These are phyloP conservation scores for Tyrophagus putrescentiae DNA, from an alignment of 1,140 invertebrate genomes.

Conservation along the genomic window DNA sequence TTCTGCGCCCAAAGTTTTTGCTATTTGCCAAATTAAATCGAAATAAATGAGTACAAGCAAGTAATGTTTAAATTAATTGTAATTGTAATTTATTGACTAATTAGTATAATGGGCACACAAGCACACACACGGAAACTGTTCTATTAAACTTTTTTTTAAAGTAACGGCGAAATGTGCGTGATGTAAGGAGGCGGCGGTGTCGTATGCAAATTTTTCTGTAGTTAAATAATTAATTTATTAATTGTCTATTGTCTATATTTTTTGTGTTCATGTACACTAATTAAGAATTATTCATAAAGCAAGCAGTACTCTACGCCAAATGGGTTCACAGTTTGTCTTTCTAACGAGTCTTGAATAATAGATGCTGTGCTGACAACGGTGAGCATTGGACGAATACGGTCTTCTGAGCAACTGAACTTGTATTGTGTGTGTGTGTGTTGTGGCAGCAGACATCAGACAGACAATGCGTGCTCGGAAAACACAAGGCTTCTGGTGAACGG, in stretches of 20 bases:
- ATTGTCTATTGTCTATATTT: not conserved
- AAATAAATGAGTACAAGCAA: not conserved
- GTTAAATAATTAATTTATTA: slow-evolving; percentile 7
- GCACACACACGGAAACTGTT: too few relatives aligned
- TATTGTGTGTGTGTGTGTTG: too few relatives aligned
- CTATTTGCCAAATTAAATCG: not conserved
- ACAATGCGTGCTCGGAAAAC: not conserved
- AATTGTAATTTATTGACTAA: slow-evolving; percentile 14
- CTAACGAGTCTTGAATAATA: too few relatives aligned
- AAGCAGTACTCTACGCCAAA: too few relatives aligned
- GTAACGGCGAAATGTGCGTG: not conserved
- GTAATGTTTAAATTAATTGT: slow-evolving; percentile 5
- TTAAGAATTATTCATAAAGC: slow-evolving; percentile 9
- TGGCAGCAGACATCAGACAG: not conserved
- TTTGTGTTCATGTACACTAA: not conserved
- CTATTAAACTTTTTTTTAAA: too few relatives aligned
- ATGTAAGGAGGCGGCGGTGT: not conserved
- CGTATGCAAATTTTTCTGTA: not conserved
- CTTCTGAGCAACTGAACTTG: too few relatives aligned
- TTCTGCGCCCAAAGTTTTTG: slow-evolving; percentile 3
- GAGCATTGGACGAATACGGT: too few relatives aligned
- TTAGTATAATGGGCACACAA: not conserved
- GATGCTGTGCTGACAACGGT: too few relatives aligned
- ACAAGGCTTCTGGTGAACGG: not conserved
- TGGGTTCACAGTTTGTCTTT: not conserved